Conservation (phyloP, 1,140 invertebrate species). For the Luehdorfia chinensis region DNA sequence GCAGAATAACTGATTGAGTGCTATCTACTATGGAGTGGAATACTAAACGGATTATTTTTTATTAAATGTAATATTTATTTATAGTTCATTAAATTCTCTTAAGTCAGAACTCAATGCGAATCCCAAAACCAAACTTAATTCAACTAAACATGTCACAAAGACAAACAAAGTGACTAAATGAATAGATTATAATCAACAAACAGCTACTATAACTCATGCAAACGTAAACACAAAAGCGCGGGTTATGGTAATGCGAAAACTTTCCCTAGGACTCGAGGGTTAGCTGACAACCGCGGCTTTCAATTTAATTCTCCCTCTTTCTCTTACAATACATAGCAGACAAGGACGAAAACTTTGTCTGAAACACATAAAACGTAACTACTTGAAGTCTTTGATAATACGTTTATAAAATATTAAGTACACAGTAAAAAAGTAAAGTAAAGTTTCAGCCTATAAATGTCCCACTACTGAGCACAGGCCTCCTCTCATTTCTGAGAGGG, state of each 20-base stretch:
- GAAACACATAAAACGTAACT: conserved; percentile 15
- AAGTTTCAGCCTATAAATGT: too few species aligned
- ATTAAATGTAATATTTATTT: too few species aligned
- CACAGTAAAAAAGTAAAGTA: too few species aligned
- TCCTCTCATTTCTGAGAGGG: too few species aligned
- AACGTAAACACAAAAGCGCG: conserved; percentile 30
- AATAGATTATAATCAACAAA: conserved; percentile 41
- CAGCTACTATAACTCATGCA: conserved; percentile 29
- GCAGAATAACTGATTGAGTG: too few species aligned
- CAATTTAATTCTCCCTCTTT: not conserved
- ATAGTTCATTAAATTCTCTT: too few species aligned
- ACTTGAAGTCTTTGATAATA: not conserved
- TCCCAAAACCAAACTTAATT: conserved; percentile 11
- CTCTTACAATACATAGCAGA: not conserved
- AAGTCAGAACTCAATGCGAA: too few species aligned
- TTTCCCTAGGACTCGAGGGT: not conserved
- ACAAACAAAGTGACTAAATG: conserved; percentile 37
- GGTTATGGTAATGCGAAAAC: conserved; percentile 28
- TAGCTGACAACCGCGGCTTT: not conserved
- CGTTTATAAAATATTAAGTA: too few species aligned
- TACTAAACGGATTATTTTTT: too few species aligned
- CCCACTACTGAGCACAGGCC: too few species aligned
- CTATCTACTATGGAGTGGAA: too few species aligned
- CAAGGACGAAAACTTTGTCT: conserved; percentile 15
- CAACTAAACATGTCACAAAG: conserved; percentile 29